A percentile compares a stretch with the other conserved stretches of the same genome.
These are phyloP conservation scores for Gallinago stenura DNA, from an alignment of 2,797 vertebrate species.

Conservation along the genomic window DNA sequence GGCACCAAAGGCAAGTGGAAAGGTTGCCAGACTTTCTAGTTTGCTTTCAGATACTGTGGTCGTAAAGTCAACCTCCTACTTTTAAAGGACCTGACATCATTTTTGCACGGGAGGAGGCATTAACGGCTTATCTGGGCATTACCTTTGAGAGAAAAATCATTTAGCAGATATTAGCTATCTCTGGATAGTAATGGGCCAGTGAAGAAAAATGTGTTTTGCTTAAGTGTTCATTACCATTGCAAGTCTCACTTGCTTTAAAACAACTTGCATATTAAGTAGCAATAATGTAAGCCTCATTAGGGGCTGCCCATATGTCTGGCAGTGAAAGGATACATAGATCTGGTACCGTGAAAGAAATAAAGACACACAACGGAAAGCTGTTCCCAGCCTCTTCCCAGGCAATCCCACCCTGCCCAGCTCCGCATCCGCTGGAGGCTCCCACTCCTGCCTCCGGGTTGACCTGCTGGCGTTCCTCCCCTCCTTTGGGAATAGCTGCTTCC, in stretches of 20 bases:
- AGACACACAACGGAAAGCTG: background rate
- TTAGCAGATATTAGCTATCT: conserved; percentile 47
- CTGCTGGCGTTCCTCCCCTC: background rate
- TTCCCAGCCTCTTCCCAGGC: background rate
- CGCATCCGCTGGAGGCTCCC: background rate
- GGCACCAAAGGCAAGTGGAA: background rate
- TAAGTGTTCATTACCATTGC: conserved; percentile 46
- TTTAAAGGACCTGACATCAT: background rate
- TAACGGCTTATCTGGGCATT: conserved; percentile 1
- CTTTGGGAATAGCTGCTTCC: background rate
- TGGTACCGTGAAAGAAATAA: background rate
- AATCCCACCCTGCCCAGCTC: background rate
- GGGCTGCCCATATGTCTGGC: conserved; percentile 40
- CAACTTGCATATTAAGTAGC: conserved; percentile 70
- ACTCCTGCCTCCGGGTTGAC: background rate
- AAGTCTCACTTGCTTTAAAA: conserved; percentile 53
- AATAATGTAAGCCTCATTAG: conserved; percentile 69
- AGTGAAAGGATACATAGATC: background rate
- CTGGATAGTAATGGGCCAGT: conserved; percentile 31
- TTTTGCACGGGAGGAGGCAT: conserved; percentile 3
- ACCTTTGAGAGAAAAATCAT: conserved; percentile 25
- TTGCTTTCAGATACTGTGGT: background rate
- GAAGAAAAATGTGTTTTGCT: conserved; percentile 62
- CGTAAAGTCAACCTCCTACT: background rate
- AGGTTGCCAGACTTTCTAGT: background rate